Conservation (phyloP, 2,797 vertebrate species). For the Micropoecilia bifurca region DNA sequence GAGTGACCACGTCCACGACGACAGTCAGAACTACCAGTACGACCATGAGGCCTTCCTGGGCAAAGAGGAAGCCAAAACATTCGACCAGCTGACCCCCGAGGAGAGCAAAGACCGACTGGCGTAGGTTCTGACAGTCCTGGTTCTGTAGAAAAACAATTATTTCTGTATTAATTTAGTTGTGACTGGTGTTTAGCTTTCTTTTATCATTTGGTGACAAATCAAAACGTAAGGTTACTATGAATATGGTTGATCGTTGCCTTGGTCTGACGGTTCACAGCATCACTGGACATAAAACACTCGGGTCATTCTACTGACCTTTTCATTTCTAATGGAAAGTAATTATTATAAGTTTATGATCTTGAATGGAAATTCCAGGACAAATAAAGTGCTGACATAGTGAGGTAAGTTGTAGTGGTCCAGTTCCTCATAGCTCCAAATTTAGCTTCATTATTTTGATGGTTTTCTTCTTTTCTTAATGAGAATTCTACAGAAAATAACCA, state of each 20-base stretch:
- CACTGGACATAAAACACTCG: neutral
- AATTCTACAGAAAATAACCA: neutral
- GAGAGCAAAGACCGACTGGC: conserved; percentile 88
- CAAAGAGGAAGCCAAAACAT: conserved; percentile 90
- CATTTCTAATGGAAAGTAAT: neutral
- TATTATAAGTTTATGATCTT: neutral
- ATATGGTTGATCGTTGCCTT: neutral
- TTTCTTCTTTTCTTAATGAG: neutral
- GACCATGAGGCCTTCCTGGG: conserved; percentile 94
- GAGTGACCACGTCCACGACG: conserved; percentile 83
- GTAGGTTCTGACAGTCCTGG: conserved; percentile 68
- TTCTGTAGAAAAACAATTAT: neutral
- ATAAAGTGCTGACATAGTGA: neutral
- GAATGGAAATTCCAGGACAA: neutral
- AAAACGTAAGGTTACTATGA: neutral
- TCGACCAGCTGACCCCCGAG: conserved; percentile 89
- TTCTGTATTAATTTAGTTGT: neutral
- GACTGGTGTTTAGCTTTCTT: neutral
- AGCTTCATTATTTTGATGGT: neutral
- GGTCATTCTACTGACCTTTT: neutral
- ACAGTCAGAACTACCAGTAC: conserved; percentile 83
- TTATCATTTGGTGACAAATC: neutral
- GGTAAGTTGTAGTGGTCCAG: no score
- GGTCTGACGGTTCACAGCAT: neutral
- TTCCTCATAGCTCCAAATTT: no score